Evolutionary conservation across 2,888 invertebrate genomes (phyloP).

Genomic region (Dynastes tityus): DNA sequence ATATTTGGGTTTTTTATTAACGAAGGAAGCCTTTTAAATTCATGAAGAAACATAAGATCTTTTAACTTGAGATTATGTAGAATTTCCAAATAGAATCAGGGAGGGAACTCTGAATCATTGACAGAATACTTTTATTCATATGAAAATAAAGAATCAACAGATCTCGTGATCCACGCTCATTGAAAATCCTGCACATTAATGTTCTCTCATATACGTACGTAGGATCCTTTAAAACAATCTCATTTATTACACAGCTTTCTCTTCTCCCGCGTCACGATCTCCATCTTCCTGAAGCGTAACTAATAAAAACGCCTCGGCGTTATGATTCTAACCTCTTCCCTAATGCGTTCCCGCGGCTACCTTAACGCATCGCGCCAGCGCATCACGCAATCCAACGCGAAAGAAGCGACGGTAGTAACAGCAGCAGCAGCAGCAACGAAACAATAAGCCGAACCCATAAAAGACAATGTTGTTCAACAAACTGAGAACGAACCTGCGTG

Average conservation of each 20-base stretch:
- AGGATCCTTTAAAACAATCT: background rate
- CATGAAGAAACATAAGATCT: no score
- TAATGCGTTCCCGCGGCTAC: slow-evolving; percentile 34
- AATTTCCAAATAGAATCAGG: no score
- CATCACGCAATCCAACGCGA: background rate
- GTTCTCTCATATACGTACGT: background rate
- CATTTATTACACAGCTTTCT: background rate
- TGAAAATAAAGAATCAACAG: no score
- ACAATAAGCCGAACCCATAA: slow-evolving; percentile 22
- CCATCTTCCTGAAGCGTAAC: no score
- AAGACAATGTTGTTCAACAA: slow-evolving; percentile 35
- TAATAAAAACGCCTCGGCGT: slow-evolving; percentile 4
- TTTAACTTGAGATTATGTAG: no score
- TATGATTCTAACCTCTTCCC: slow-evolving; percentile 16
- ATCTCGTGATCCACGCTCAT: background rate
- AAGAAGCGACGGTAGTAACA: background rate
- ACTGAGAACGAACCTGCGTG: slow-evolving; percentile 40
- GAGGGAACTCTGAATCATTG: no score
- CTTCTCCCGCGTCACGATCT: no score
- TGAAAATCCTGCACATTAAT: background rate
- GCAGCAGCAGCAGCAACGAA: background rate
- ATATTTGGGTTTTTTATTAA: no score
- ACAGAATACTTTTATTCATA: no score
- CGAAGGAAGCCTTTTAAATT: no score
- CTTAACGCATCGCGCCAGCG: background rate